Evolutionary conservation across 2,113 vertebrate genomes (phyloP), one percentile per base, ranked within the genome.

Genomic region (Peromyscus maniculatus): DNA sequence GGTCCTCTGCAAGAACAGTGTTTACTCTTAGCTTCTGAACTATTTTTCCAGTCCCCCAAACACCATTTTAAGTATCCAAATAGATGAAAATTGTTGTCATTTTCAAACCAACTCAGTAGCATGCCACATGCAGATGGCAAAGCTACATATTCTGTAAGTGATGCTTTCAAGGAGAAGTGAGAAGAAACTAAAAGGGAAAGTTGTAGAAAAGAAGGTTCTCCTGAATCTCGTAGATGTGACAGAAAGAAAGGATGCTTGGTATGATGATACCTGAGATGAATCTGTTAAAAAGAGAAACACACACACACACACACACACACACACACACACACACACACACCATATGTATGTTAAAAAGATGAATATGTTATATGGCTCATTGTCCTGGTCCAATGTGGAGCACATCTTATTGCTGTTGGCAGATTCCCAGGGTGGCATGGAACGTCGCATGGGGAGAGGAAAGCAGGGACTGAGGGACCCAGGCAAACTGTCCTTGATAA

Each of bases 41-140:
- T 52, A 9, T 52, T 31, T 49, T 28, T 52, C 46, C 28, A 79
- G 46, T n/a, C 9, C 21, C 36, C 15, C 28, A 77, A 28, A 46
- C 9, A 55, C 62, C 43, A 6, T 31, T 67, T 82, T 69, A 80
- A 90, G 46, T 66, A 80, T 71, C 21, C n/a, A 75, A 2, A 59
- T 83, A 43, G 28, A 24, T 97, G 31, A 77, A 55, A 80, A 89
- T 12, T 59, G 95, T 80, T 87, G 55, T 74, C 15, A 64, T 79
- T 91, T 89, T 90, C 13, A 94, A 74, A 92, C 8, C n/a, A 80
- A 78, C 49, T 92, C 16, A 49, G 6, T 66, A 71, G 89, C 57
- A 49, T 62, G n/a, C 72, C 7, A 28, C 21, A 71, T 49, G 5
- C 6, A 66, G 83, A 33, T 55, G 78, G 66, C 75, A 67, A 92